Percentiles rank a stretch among this genome's conserved stretches.
Conservation (phyloP, 2,888 invertebrate species). For the Apomyelois bistriatella region DNA sequence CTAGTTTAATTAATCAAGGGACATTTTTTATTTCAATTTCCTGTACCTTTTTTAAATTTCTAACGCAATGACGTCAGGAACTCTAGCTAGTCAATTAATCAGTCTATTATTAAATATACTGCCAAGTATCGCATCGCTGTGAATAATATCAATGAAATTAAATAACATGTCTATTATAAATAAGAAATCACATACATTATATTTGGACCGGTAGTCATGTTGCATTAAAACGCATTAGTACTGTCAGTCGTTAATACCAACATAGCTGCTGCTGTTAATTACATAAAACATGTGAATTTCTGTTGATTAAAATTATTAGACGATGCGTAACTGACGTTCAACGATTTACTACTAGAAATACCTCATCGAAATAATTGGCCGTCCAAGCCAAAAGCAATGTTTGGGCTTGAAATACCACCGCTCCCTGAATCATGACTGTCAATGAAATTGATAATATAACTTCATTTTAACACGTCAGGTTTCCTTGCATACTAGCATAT, state of each 20-base stretch:
- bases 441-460: constrained; percentile 63
- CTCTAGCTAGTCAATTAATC: not conserved
- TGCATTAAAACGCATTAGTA: constrained; percentile 9
- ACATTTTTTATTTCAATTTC: too few relatives aligned
- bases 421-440: constrained; percentile 60
- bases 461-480: constrained; percentile 62
- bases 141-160: not conserved
- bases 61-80: not conserved
- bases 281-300: constrained; percentile 8
- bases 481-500: constrained; percentile 43
- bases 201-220: constrained; percentile 5
- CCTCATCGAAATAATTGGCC: constrained; percentile 61
- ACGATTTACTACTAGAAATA: constrained; percentile 51
- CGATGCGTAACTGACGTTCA: constrained; percentile 53
- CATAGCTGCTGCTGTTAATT: constrained; percentile 10
- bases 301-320: constrained; percentile 55
- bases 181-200: not conserved
- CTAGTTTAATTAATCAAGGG: too few relatives aligned
- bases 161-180: constrained; percentile 2
- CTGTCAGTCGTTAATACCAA: constrained; percentile 6
- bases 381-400: constrained; percentile 54
- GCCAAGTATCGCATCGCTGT: not conserved
- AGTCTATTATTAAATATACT: not conserved
- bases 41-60: not conserved
- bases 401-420: constrained; percentile 29